Evolutionary conservation across 2,113 vertebrate species (phyloP).

Genomic region (Phylloscopus trochilus): DNA sequence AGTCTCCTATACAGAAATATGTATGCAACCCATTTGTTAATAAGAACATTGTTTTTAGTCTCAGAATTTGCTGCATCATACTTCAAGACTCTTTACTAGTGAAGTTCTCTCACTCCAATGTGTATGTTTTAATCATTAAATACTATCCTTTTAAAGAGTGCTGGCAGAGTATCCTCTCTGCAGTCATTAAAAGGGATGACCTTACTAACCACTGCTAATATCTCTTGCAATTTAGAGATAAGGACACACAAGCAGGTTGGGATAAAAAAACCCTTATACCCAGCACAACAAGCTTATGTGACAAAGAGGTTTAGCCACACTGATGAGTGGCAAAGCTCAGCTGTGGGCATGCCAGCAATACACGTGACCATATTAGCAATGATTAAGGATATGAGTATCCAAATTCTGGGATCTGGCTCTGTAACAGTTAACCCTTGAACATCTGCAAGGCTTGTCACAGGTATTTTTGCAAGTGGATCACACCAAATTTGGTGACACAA

Average conservation of each 20-base stretch:
- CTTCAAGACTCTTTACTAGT: neutral
- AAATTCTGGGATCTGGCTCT: neutral
- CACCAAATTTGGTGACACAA: neutral
- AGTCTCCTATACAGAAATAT: neutral
- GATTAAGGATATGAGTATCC: neutral
- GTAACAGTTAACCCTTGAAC: neutral
- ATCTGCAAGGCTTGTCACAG: neutral
- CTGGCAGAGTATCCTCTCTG: neutral
- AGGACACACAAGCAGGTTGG: neutral
- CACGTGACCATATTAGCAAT: accelerated
- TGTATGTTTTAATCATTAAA: neutral
- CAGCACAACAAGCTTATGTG: neutral
- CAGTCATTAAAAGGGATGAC: neutral
- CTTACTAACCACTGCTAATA: neutral
- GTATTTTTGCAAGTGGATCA: neutral
- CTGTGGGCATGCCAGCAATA: neutral
- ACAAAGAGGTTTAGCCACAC: neutral
- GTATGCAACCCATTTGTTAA: neutral
- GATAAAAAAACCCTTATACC: accelerated
- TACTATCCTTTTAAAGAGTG: neutral
- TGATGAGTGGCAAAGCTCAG: neutral
- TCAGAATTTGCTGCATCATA: neutral
- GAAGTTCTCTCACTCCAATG: neutral
- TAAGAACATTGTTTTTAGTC: neutral
- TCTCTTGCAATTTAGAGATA: neutral